Evolutionary conservation across 2,797 vertebrate genomes (phyloP).

Genomic region (Taeniopygia guttata): DNA sequence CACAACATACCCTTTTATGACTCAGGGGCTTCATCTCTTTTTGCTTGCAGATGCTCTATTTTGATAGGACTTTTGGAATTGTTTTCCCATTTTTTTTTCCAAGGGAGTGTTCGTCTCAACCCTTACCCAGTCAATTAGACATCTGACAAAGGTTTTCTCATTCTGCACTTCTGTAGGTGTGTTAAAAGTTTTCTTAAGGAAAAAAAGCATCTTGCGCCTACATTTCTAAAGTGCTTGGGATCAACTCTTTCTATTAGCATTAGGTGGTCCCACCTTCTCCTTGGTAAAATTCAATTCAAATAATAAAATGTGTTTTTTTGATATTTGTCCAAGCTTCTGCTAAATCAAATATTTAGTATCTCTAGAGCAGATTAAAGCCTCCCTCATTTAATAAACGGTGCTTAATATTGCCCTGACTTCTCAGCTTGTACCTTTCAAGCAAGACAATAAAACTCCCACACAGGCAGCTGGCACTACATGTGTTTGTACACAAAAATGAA

Average conservation of each 20-base stretch:
- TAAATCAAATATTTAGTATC: background rate
- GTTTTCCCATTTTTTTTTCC: background rate
- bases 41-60: background rate
- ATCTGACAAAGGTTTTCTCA: background rate
- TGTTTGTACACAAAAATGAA: background rate
- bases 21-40: background rate
- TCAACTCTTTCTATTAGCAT: background rate
- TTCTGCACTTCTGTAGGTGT: background rate
- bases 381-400: background rate
- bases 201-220: background rate
- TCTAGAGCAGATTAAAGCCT: background rate
- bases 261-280: background rate
- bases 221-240: background rate
- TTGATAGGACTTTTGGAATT: background rate
- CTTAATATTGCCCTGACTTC: background rate
- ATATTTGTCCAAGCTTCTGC: background rate
- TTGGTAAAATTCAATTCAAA: background rate
- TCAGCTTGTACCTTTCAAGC: background rate
- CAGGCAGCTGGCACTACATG: background rate
- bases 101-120: background rate
- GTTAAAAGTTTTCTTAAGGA: background rate
- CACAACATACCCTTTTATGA: background rate
- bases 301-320: background rate
- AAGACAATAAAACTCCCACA: background rate
- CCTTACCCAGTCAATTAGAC: background rate